A percentile compares a stretch with the other conserved stretches of the same genome.
Conservation (phyloP, 2,888 invertebrate genomes). For the Crematogaster levior region DNA sequence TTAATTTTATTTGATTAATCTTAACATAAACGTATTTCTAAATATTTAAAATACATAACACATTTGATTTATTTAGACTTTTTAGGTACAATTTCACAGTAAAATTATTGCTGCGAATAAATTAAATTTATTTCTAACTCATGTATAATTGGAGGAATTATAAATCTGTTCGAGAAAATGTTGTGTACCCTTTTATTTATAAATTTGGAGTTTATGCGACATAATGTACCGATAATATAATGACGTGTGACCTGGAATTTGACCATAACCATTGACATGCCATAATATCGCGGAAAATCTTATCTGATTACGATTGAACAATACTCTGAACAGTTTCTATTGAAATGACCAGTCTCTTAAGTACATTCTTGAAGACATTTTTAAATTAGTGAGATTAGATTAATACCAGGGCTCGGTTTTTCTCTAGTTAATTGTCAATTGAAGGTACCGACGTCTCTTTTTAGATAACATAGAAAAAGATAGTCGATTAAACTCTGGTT, state of each 20-base stretch:
- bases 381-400: not conserved
- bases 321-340: conserved; percentile 4
- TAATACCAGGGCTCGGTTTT: no score
- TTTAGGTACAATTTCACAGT: not conserved
- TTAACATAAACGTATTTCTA: not conserved
- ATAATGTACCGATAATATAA: not conserved
- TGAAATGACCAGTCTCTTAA: conserved; percentile 18
- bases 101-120: not conserved
- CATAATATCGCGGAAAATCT: conserved; percentile 16
- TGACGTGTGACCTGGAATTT: conserved; percentile 9
- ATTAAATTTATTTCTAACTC: not conserved
- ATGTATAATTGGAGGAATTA: not conserved
- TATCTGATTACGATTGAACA: conserved; percentile 2
- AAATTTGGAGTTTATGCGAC: not conserved
- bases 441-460: no score
- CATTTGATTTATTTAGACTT: not conserved
- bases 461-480: no score
- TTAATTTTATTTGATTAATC: not conserved
- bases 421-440: no score
- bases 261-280: conserved; percentile 1
- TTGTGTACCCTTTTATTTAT: not conserved
- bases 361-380: conserved; percentile 19
- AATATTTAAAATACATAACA: not conserved
- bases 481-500: no score
- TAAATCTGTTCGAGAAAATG: not conserved